phyloP scores from a whole-genome alignment of 1,140 invertebrate species.

The Phortica variegata region DNA sequence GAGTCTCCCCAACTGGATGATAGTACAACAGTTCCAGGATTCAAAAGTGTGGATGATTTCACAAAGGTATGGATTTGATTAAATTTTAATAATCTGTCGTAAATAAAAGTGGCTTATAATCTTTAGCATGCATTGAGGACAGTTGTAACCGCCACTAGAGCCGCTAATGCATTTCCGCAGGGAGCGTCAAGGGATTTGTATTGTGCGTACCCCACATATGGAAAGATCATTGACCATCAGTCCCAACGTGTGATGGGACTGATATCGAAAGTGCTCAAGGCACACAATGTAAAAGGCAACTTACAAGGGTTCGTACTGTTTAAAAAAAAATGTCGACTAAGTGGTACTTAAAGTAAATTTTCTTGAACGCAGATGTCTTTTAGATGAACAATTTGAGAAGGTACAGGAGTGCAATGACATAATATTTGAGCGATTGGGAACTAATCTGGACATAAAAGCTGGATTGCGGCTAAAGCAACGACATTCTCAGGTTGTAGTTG shows the following conservation, averaged over 20 bases:
- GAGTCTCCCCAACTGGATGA: too few species aligned
- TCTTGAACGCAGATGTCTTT: constrained; percentile 53
- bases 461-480: constrained; percentile 56
- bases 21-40: too few species aligned
- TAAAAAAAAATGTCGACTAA: background rate
- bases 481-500: background rate
- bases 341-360: background rate
- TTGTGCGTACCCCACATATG: constrained; percentile 69
- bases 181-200: constrained; percentile 72
- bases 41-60: too few species aligned
- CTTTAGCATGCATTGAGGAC: constrained; percentile 62
- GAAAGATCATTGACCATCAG: constrained; percentile 63
- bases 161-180: constrained; percentile 68
- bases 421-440: constrained; percentile 77
- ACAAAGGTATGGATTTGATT: too few species aligned
- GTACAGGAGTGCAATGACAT: constrained; percentile 76
- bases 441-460: constrained; percentile 70
- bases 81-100: too few species aligned
- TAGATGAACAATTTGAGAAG: constrained; percentile 74
- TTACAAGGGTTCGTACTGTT: constrained; percentile 57
- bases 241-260: constrained; percentile 60
- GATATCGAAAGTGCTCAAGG: constrained; percentile 63
- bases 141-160: constrained; percentile 67
- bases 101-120: too few species aligned
- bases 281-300: constrained; percentile 64